These are phyloP conservation scores for Cephus nigrinus DNA, from an alignment of 2,888 invertebrate genomes.

Conservation along the genomic window DNA sequence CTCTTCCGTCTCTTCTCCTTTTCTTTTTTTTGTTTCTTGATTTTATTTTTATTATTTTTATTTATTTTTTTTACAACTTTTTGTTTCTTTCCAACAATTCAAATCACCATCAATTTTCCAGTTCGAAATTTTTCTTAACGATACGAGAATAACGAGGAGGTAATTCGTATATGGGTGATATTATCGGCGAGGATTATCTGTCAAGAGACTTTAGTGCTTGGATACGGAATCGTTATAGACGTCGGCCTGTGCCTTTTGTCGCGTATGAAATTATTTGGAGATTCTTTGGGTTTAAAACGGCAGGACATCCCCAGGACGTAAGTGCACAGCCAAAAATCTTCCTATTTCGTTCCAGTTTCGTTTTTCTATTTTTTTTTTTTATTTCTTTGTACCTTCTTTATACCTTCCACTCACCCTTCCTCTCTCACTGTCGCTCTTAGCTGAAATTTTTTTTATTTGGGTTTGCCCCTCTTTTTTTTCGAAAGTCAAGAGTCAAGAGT, in stretches of 20 bases:
- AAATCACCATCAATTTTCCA: neutral
- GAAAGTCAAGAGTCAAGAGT: conserved; percentile 27
- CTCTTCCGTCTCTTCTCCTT: too few species aligned
- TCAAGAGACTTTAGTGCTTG: conserved; percentile 49
- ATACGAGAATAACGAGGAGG: neutral
- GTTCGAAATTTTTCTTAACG: neutral
- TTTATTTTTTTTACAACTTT: too few species aligned
- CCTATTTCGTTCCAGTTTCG: conserved; percentile 11
- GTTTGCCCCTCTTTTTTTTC: conserved; percentile 8
- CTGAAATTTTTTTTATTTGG: conserved; percentile 19
- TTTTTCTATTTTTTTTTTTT: conserved; percentile 13
- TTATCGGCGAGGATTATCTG: conserved; percentile 21
- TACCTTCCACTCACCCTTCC: conserved; percentile 24
- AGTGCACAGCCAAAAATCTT: conserved; percentile 41
- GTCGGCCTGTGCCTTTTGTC: conserved; percentile 31
- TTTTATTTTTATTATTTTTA: too few species aligned
- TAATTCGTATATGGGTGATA: neutral
- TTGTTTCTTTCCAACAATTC: neutral
- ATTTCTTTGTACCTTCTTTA: conserved; percentile 18
- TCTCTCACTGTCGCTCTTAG: conserved; percentile 3
- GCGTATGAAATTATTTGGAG: neutral
- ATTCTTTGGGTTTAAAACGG: conserved; percentile 39
- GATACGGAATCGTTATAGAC: conserved; percentile 33
- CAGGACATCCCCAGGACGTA: conserved; percentile 52
- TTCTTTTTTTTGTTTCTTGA: too few species aligned